Conservation (phyloP, 2,888 invertebrate species). For the Mermis nigrescens region DNA sequence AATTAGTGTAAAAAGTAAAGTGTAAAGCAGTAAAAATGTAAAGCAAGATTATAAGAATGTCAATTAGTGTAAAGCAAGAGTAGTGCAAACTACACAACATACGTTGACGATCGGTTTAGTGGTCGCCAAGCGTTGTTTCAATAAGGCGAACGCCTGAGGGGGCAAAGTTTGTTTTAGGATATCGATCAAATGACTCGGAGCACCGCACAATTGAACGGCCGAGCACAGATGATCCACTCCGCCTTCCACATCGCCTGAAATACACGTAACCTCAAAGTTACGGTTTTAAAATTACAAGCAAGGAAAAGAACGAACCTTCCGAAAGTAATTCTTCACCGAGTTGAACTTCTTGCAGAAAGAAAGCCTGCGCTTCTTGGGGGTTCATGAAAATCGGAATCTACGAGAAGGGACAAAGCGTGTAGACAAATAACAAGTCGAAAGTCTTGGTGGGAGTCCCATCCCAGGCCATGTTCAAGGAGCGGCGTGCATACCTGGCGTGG, state of each 20-base stretch:
- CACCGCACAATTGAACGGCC: slow-evolving; percentile 90
- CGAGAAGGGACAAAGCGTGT: slow-evolving; percentile 10
- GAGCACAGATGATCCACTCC: slow-evolving; percentile 89
- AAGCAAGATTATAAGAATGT: no score
- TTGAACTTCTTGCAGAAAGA: slow-evolving; percentile 63
- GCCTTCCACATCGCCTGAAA: slow-evolving; percentile 41
- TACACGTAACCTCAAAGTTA: no score
- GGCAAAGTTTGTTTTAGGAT: slow-evolving; percentile 85
- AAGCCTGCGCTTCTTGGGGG: slow-evolving; percentile 78
- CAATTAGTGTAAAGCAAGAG: no score
- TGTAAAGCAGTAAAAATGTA: no score
- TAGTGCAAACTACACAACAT: no score
- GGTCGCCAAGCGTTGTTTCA: slow-evolving; percentile 56
- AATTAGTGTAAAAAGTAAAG: no score
- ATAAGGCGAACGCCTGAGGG: slow-evolving; percentile 71
- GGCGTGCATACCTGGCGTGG: no score
- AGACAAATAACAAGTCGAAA: no score
- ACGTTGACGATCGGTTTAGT: no score
- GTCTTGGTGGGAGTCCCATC: no score
- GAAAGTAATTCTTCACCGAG: slow-evolving; percentile 73
- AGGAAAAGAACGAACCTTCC: slow-evolving; percentile 18
- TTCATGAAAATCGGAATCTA: slow-evolving; percentile 66
- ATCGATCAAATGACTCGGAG: slow-evolving; percentile 67
- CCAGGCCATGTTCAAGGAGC: no score
- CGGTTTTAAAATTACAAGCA: no score